phyloP scores from a whole-genome alignment of 2,888 invertebrate genomes.

The Gasteruption jaculator region DNA sequence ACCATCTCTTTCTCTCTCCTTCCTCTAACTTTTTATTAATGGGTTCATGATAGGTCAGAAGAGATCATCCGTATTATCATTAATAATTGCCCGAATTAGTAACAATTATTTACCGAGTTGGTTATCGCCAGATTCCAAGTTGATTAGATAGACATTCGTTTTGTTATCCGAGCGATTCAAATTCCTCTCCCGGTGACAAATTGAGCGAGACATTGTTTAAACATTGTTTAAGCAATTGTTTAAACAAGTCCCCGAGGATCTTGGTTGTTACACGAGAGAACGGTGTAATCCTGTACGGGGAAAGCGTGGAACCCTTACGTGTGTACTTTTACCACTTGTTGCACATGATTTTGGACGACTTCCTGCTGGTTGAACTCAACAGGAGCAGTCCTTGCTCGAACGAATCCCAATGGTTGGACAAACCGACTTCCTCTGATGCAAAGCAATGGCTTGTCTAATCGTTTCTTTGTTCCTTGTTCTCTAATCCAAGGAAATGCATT shows the following conservation, averaged over 20 bases:
- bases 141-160: no score
- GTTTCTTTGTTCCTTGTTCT: slow-evolving; percentile 36
- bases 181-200: neutral
- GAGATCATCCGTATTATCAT: no score
- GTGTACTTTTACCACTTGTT: no score
- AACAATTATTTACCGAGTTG: no score
- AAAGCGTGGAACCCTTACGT: slow-evolving; percentile 36
- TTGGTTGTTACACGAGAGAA: slow-evolving; percentile 23
- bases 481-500: slow-evolving; percentile 30
- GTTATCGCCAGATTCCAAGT: no score
- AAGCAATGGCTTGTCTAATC: slow-evolving; percentile 34
- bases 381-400: slow-evolving; percentile 37
- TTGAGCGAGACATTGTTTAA: neutral
- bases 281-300: slow-evolving; percentile 35
- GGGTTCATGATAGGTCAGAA: no score
- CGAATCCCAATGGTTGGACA: slow-evolving; percentile 40
- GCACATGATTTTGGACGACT: slow-evolving; percentile 39
- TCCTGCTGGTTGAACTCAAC: slow-evolving; percentile 39
- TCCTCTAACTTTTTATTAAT: no score
- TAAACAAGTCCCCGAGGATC: slow-evolving; percentile 2
- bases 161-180: slow-evolving; percentile 8
- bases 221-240: slow-evolving; percentile 6
- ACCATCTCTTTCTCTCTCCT: no score
- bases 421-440: slow-evolving; percentile 34
- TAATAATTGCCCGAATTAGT: no score